Evolutionary conservation across 2,888 invertebrate species (phyloP).

Genomic region (Torymus texanus): DNA sequence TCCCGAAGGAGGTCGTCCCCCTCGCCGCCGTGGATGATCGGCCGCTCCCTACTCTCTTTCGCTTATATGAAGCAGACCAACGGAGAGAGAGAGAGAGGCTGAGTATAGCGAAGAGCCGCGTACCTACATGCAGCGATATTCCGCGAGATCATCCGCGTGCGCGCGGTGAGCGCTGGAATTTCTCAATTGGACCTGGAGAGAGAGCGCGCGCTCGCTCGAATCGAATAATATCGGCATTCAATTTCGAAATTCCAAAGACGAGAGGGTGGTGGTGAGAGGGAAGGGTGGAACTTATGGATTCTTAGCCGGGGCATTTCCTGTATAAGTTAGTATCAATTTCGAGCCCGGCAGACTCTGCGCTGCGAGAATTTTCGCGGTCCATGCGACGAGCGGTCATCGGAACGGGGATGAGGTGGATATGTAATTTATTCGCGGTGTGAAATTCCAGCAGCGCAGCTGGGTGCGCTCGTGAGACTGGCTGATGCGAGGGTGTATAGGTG

Average conservation of each 20-base stretch:
- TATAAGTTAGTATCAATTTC: conserved; percentile 54
- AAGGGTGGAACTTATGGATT: conserved; percentile 43
- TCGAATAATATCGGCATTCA: conserved; percentile 56
- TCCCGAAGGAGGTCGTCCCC: conserved; percentile 47
- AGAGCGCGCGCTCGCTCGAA: conserved; percentile 11
- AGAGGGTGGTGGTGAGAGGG: neutral
- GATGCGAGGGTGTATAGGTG: no score
- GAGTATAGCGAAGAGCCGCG: neutral
- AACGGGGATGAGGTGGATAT: no score
- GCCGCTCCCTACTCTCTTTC: neutral
- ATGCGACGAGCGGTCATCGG: no score
- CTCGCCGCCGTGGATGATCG: no score
- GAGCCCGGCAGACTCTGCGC: neutral
- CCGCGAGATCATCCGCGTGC: conserved; percentile 22
- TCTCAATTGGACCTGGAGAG: conserved; percentile 41
- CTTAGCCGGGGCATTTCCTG: conserved; percentile 43
- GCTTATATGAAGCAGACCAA: neutral
- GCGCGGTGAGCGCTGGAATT: conserved; percentile 37
- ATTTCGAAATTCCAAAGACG: conserved; percentile 53
- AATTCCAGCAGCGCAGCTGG: neutral
- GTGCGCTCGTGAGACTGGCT: no score
- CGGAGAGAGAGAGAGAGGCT: neutral
- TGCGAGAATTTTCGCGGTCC: conserved; percentile 15
- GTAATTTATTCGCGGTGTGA: conserved; percentile 25
- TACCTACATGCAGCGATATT: conserved; percentile 12